Evolutionary conservation across 2,888 invertebrate species (phyloP).

Genomic region (Caenorhabditis sulstoni): DNA sequence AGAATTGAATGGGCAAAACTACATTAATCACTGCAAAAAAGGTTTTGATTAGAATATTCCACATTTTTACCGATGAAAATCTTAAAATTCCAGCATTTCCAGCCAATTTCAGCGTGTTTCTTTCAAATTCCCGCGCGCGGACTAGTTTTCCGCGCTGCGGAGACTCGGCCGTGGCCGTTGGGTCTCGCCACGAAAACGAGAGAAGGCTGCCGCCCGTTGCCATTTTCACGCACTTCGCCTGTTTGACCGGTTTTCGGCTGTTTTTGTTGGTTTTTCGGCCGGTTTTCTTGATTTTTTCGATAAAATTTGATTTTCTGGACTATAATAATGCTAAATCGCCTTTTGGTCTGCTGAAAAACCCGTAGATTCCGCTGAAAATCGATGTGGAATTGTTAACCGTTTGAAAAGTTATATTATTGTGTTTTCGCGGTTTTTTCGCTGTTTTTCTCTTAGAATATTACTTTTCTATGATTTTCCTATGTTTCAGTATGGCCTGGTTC

Average conservation of each 20-base stretch:
- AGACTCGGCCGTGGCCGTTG: slow-evolving; percentile 24
- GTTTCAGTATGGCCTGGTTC: slow-evolving; percentile 72
- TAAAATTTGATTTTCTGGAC: not conserved
- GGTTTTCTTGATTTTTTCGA: not conserved
- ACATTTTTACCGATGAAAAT: no score
- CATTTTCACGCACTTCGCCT: slow-evolving; percentile 17
- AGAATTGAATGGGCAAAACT: no score
- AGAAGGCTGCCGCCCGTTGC: slow-evolving; percentile 54
- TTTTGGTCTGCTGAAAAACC: no score
- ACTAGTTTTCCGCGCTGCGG: slow-evolving; percentile 8
- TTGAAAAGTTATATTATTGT: not conserved
- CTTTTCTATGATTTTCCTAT: not conserved
- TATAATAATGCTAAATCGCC: not conserved
- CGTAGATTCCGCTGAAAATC: not conserved
- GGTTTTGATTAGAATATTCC: no score
- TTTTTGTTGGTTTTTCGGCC: slow-evolving; percentile 17
- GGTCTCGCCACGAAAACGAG: slow-evolving; percentile 53
- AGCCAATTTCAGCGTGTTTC: no score
- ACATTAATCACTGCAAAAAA: no score
- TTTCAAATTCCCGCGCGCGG: not conserved
- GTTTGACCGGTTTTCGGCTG: slow-evolving; percentile 13
- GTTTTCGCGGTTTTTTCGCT: not conserved
- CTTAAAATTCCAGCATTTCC: no score
- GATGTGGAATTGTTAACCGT: not conserved
- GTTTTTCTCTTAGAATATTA: not conserved